Conservation (phyloP, 2,113 vertebrate species). For the Podarcis cretensis region DNA sequence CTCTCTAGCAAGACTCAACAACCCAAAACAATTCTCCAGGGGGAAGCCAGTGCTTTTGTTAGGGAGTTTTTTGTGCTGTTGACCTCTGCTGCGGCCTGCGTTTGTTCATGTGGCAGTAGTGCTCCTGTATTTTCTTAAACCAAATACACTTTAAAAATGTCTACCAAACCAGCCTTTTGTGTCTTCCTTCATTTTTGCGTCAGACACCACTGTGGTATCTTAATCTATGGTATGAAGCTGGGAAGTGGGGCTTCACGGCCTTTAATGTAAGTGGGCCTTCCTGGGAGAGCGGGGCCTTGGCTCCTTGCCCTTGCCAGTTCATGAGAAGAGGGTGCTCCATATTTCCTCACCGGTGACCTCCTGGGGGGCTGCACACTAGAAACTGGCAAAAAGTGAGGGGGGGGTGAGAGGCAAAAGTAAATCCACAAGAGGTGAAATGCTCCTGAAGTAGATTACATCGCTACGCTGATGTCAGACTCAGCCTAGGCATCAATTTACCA, state of each 20-base stretch:
- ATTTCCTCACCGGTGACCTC: no score
- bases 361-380: no score
- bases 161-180: not conserved
- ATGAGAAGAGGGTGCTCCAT: no score
- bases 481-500: not conserved
- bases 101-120: not conserved
- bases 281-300: no score
- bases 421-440: not conserved
- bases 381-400: no score
- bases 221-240: not conserved
- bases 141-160: slow-evolving; percentile 2
- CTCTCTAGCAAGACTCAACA: not conserved
- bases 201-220: not conserved
- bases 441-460: not conserved
- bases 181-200: not conserved
- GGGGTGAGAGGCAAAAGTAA: no score
- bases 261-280: no score
- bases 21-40: not conserved
- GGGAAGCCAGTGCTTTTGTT: not conserved
- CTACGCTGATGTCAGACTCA: not conserved
- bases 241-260: no score
- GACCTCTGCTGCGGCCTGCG: not conserved
- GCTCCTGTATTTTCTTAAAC: slow-evolving; percentile 26
- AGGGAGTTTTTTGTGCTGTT: not conserved
- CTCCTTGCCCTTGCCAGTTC: no score